phyloP scores from a whole-genome alignment of 2,113 vertebrate genomes.

The Ceyx melanurus region DNA sequence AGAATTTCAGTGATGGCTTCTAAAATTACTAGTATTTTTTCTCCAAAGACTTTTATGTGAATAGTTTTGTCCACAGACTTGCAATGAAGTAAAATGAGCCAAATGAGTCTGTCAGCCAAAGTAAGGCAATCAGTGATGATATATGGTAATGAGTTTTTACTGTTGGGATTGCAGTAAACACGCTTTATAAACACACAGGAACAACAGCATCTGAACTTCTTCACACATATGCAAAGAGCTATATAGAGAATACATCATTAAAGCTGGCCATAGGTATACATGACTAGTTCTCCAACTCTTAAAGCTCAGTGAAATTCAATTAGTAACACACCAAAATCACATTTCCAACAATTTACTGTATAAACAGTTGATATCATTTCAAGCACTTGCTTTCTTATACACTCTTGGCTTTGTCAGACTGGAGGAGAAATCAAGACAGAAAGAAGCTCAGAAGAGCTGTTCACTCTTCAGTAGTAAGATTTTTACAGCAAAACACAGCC shows the following conservation, averaged over 20 bases:
- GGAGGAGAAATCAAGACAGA: not conserved
- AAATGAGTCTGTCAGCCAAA: not conserved
- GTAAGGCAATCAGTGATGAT: not conserved
- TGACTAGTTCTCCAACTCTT: not conserved
- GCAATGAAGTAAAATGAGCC: not conserved
- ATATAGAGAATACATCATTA: not conserved
- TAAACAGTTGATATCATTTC: constrained; percentile 14
- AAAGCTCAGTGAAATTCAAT: not conserved
- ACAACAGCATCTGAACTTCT: not conserved
- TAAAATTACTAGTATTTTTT: not conserved
- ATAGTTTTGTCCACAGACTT: not conserved
- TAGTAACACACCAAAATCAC: not conserved
- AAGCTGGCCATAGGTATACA: not conserved
- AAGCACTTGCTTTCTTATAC: not conserved
- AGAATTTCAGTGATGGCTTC: not conserved
- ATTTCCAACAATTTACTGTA: not conserved
- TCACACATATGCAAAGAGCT: not conserved
- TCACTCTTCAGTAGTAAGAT: not conserved
- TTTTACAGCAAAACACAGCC: not conserved
- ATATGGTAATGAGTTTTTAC: not conserved
- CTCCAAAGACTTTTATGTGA: not conserved
- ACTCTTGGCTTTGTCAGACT: not conserved
- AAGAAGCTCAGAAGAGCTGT: not conserved
- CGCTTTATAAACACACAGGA: not conserved
- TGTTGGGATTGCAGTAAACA: not conserved